Evolutionary conservation across 2,113 vertebrate genomes (phyloP).

Genomic region (Calyptommatus sinebrachiatus): DNA sequence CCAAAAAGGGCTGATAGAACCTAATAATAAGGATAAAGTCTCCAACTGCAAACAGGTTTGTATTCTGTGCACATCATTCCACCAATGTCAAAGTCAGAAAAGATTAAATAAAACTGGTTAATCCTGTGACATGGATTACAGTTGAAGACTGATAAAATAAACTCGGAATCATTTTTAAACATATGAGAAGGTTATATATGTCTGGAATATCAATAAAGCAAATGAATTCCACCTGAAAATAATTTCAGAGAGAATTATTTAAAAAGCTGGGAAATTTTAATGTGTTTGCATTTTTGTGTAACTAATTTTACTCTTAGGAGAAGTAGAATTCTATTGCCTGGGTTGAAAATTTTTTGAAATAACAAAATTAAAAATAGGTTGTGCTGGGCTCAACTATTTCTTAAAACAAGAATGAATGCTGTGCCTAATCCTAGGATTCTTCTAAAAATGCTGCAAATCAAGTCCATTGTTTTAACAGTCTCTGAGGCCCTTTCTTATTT

Average conservation of each 20-base stretch:
- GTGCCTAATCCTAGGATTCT: too few relatives aligned
- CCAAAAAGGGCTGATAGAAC: background rate
- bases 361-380: too few relatives aligned
- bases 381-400: too few relatives aligned
- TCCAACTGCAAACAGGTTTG: slow-evolving; percentile 26
- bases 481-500: too few relatives aligned
- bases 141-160: slow-evolving; percentile 50
- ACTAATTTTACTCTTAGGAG: background rate
- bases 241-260: background rate
- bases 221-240: background rate
- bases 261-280: background rate
- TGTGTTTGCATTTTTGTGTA: background rate
- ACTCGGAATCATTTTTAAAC: slow-evolving; percentile 41
- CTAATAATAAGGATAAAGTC: slow-evolving; percentile 4
- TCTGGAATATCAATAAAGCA: slow-evolving; percentile 21
- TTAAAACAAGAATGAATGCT: too few relatives aligned
- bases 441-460: too few relatives aligned
- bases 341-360: too few relatives aligned
- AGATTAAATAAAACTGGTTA: slow-evolving; percentile 49
- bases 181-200: slow-evolving; percentile 33
- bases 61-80: slow-evolving; percentile 24
- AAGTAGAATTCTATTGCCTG: background rate
- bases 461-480: too few relatives aligned
- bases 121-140: slow-evolving; percentile 49
- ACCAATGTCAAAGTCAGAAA: slow-evolving; percentile 41